Conservation (phyloP, 2,888 invertebrate genomes). For the Philaethria dido region DNA sequence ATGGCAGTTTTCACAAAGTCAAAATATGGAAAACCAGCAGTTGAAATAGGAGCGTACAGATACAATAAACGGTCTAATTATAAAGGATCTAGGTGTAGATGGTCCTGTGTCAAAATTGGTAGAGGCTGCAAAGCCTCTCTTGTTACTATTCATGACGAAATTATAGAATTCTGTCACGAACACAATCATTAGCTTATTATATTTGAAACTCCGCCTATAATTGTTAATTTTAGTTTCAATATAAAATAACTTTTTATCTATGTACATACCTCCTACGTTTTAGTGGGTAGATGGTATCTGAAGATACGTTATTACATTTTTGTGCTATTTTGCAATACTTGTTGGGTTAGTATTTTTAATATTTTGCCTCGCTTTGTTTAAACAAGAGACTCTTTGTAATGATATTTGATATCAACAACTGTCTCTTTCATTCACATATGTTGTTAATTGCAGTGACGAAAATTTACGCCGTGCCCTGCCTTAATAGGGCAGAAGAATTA, state of each 20-base stretch:
- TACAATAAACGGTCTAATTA: constrained; percentile 47
- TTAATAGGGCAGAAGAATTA: no score
- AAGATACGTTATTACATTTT: no score
- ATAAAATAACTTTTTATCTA: background rate
- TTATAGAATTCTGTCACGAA: constrained; percentile 43
- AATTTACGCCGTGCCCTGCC: no score
- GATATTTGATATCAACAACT: no score
- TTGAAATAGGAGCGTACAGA: constrained; percentile 47
- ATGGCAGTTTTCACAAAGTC: constrained; percentile 39
- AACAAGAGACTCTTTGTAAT: no score
- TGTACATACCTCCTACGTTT: no score
- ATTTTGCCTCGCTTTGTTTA: no score
- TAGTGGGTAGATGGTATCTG: no score
- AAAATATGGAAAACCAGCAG: constrained; percentile 46
- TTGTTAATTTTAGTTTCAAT: background rate
- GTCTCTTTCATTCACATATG: no score
- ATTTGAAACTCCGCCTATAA: background rate
- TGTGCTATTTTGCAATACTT: no score
- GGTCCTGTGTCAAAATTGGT: constrained; percentile 50
- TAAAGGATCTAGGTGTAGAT: constrained; percentile 45
- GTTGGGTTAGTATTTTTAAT: no score
- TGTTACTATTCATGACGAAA: constrained; percentile 50
- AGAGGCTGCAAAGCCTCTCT: constrained; percentile 48
- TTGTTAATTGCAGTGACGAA: no score
- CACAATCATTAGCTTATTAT: constrained; percentile 44